Percentiles rank a stretch among this genome's conserved stretches.
Evolutionary conservation across 2,888 invertebrate genomes (phyloP).

Genomic region (Protodeltote pygarga): DNA sequence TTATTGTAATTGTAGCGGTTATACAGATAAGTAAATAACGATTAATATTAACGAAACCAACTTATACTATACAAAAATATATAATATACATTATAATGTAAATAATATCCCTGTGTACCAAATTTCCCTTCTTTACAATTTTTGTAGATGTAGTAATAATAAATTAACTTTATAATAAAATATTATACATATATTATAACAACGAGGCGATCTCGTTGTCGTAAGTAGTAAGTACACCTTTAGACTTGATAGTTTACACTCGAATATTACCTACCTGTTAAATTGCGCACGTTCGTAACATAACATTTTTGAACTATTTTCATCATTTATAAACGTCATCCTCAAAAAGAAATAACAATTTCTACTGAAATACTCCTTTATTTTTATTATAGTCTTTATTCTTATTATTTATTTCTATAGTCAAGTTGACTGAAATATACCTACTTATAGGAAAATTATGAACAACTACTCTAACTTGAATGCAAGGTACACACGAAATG

Average conservation of each 20-base stretch:
- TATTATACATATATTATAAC: constrained; percentile 33
- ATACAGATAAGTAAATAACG: constrained; percentile 64
- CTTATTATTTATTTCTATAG: no score
- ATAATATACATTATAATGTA: constrained; percentile 77
- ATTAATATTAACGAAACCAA: constrained; percentile 73
- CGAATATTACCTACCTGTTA: constrained; percentile 79
- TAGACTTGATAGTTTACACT: constrained; percentile 39
- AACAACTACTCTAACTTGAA: constrained; percentile 27
- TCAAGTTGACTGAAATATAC: constrained; percentile 9
- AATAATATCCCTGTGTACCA: constrained; percentile 82
- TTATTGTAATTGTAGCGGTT: constrained; percentile 77
- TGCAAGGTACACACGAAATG: constrained; percentile 30
- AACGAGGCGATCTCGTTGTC: constrained; percentile 15
- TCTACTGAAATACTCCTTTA: constrained; percentile 18
- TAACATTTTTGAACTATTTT: not conserved
- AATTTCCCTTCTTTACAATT: constrained; percentile 86
- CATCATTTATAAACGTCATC: not conserved
- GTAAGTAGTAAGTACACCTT: constrained; percentile 26
- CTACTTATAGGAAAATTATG: constrained; percentile 63
- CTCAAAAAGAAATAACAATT: not conserved
- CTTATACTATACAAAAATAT: constrained; percentile 82
- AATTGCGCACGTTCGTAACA: constrained; percentile 69
- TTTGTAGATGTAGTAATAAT: constrained; percentile 74
- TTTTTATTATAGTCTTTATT: no score
- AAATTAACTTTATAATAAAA: constrained; percentile 36